Evolutionary conservation across 2,797 vertebrate genomes (phyloP).

Genomic region (Halcyon chelicuti): DNA sequence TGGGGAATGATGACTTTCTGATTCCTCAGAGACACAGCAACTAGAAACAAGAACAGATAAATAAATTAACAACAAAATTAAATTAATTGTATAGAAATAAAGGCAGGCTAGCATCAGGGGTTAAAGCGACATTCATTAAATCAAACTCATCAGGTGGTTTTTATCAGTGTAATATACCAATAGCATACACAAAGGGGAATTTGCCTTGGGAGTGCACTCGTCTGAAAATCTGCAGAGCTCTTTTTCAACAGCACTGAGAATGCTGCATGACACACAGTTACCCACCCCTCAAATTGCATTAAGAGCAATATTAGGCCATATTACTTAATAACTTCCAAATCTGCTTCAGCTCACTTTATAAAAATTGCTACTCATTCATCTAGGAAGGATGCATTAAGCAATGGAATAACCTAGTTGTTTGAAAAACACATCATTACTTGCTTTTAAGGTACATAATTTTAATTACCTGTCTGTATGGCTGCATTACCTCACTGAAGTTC

Average conservation of each 20-base stretch:
- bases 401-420: neutral
- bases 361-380: neutral
- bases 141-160: neutral
- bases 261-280: neutral
- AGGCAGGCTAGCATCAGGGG: neutral
- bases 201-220: neutral
- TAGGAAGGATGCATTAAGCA: neutral
- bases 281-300: neutral
- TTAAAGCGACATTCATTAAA: neutral
- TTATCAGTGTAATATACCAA: neutral
- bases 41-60: slow-evolving; percentile 64
- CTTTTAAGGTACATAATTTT: neutral
- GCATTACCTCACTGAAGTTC: neutral
- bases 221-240: neutral
- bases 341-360: neutral
- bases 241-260: neutral
- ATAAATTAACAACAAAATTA: neutral
- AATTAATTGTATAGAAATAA: neutral
- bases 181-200: neutral
- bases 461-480: slow-evolving; percentile 1
- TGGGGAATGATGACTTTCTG: slow-evolving; percentile 87
- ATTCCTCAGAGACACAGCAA: slow-evolving; percentile 91
- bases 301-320: neutral
- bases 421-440: neutral
- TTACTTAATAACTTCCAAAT: neutral